Evolutionary conservation across 2,888 invertebrate genomes (phyloP).

Genomic region (Nomada hirtipes): DNA sequence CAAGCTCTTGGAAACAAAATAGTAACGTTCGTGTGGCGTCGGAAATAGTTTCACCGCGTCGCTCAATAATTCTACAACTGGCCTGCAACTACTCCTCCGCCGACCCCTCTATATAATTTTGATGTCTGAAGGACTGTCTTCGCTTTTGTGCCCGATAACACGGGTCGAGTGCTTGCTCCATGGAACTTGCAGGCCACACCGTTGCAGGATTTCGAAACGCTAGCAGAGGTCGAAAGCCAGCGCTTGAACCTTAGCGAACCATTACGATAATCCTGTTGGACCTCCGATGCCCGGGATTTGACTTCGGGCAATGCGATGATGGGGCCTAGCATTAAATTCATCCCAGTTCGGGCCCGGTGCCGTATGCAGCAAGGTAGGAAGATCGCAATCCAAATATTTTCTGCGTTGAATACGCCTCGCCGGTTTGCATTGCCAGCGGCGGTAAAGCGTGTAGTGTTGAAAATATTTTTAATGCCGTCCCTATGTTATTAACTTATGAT

Average conservation of each 20-base stretch:
- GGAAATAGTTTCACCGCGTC: neutral
- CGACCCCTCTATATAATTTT: constrained; percentile 4
- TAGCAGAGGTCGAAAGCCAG: constrained; percentile 69
- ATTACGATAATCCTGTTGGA: constrained; percentile 83
- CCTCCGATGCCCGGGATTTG: constrained; percentile 76
- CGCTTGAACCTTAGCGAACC: constrained; percentile 78
- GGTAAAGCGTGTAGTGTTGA: neutral
- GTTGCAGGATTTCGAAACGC: constrained; percentile 58
- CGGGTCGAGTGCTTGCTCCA: neutral
- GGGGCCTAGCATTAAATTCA: constrained; percentile 72
- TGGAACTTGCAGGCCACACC: constrained; percentile 30
- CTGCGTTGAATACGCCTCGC: constrained; percentile 16
- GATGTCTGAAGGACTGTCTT: constrained; percentile 31
- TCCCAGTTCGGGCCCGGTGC: constrained; percentile 36
- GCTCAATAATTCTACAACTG: neutral
- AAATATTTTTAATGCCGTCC: constrained; percentile 39
- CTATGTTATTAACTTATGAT: neutral
- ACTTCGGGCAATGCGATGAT: constrained; percentile 72
- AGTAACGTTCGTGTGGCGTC: neutral
- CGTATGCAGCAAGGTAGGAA: constrained; percentile 24
- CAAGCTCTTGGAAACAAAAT: neutral
- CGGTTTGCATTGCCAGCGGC: neutral
- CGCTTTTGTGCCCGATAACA: constrained; percentile 37
- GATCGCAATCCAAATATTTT: constrained; percentile 70
- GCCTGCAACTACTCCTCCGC: neutral